Evolutionary conservation across 2,797 vertebrate genomes (phyloP).

Genomic region (Pseudotriccus pelzelni): DNA sequence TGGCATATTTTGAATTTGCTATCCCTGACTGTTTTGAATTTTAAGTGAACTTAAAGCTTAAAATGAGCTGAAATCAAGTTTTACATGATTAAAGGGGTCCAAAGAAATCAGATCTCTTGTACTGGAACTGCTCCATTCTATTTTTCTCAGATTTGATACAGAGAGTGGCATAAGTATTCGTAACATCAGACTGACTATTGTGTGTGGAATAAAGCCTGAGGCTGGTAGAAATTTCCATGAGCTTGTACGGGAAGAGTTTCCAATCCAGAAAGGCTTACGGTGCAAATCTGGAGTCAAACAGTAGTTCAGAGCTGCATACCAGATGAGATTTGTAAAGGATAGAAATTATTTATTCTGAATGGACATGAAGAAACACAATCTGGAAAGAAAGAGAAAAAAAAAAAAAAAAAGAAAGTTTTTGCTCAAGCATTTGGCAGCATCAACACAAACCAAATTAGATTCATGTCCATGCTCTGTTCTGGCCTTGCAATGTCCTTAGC

Average conservation of each 20-base stretch:
- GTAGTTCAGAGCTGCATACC: neutral
- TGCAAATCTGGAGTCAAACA: neutral
- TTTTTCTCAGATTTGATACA: neutral
- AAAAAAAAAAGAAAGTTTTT: neutral
- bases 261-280: neutral
- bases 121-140: neutral
- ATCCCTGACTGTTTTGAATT: neutral
- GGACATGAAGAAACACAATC: neutral
- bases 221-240: neutral
- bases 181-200: neutral
- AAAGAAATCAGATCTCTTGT: neutral
- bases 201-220: neutral
- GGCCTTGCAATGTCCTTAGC: neutral
- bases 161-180: neutral
- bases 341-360: neutral
- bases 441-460: neutral
- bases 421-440: neutral
- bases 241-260: neutral
- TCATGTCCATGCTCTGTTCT: neutral
- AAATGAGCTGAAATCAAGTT: neutral
- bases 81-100: neutral
- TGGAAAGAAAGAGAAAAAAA: neutral
- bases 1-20: neutral
- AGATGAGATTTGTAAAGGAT: neutral
- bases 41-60: neutral